A percentile compares a stretch with the other conserved stretches of the same genome.
These are phyloP conservation scores for Slavum lentiscoides DNA, from an alignment of 2,888 invertebrate species.

Conservation along the genomic window DNA sequence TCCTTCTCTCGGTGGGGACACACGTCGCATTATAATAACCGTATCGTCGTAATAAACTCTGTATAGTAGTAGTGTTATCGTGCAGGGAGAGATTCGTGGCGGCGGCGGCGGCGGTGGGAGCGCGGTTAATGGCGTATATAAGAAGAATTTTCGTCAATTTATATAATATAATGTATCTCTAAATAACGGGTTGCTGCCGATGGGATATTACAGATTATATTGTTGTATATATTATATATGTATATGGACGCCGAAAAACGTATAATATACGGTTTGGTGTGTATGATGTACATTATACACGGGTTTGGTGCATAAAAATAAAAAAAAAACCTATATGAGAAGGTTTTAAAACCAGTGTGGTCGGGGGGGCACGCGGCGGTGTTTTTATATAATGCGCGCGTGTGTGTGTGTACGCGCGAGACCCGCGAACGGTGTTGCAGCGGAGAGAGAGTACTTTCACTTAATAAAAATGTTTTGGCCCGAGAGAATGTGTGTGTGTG, in stretches of 20 bases:
- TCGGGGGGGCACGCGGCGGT: background rate
- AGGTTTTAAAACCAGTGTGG: background rate
- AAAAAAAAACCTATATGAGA: background rate
- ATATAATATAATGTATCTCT: background rate
- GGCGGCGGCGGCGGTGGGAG: no score
- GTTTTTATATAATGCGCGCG: no score
- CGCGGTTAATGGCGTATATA: no score
- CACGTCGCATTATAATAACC: background rate
- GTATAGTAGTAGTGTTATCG: no score
- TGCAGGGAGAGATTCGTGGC: background rate
- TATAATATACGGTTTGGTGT: background rate
- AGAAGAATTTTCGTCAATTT: no score
- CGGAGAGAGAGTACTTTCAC: conserved; percentile 38
- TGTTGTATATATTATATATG: background rate
- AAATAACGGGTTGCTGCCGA: conserved; percentile 29
- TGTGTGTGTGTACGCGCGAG: background rate
- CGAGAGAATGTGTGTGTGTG: conserved; percentile 1
- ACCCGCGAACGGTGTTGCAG: no score
- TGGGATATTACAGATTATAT: conserved; percentile 4
- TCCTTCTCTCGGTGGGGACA: background rate
- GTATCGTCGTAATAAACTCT: background rate
- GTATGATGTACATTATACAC: background rate
- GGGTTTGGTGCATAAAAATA: background rate
- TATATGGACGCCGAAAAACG: conserved; percentile 1
- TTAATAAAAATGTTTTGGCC: conserved; percentile 19